A percentile compares a stretch with the other conserved stretches of the same genome.
Evolutionary conservation across 2,888 invertebrate genomes (phyloP).

Genomic region (Galerucella pusilla): DNA sequence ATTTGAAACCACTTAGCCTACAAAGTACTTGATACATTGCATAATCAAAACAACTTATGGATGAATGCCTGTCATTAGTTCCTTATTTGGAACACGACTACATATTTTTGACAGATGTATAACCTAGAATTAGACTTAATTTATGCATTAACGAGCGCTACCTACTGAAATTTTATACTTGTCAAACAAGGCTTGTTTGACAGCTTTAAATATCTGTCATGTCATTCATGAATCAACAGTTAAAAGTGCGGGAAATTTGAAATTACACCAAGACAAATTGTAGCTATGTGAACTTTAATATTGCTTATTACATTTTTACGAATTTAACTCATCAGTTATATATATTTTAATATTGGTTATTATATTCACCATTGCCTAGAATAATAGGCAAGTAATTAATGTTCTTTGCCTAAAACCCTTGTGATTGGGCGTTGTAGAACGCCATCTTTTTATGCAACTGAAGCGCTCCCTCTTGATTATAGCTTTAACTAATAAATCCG

Average conservation of each 20-base stretch:
- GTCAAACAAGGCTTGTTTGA: background rate
- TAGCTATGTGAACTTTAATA: background rate
- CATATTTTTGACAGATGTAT: too few relatives aligned
- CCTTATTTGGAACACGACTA: too few relatives aligned
- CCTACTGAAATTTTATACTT: background rate
- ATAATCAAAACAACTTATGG: too few relatives aligned
- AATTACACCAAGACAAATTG: background rate
- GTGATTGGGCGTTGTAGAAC: background rate
- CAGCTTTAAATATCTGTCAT: background rate
- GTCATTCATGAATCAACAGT: background rate
- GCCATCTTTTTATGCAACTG: constrained; percentile 2
- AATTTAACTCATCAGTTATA: background rate
- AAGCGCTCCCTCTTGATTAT: background rate
- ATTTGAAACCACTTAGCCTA: background rate
- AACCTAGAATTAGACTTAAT: too few relatives aligned
- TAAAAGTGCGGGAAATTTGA: background rate
- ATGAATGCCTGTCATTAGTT: too few relatives aligned
- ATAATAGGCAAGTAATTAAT: background rate
- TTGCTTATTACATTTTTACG: background rate
- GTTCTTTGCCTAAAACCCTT: background rate
- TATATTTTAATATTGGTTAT: background rate
- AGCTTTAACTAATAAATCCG: constrained; percentile 2
- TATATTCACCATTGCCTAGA: background rate
- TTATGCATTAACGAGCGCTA: too few relatives aligned
- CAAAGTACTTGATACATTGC: background rate